A percentile compares a stretch with the other conserved stretches of the same genome.
Evolutionary conservation across 2,797 vertebrate species (phyloP).

Genomic region (Kryptopterus vitreolus): DNA sequence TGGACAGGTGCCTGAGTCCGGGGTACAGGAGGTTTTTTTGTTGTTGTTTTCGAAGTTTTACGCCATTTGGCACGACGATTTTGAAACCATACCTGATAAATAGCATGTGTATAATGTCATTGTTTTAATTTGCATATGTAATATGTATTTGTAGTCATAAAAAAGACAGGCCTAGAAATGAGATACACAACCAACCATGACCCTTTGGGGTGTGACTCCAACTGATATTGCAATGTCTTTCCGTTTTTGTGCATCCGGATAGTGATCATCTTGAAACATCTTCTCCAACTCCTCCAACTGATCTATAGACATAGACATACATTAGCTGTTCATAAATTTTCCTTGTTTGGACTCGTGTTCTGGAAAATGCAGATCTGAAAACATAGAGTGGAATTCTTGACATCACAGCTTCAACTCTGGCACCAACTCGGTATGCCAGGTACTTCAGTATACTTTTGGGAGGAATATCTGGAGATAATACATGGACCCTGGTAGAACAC

Average conservation of each 20-base stretch:
- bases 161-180: background rate
- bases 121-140: background rate
- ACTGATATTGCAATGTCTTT: conserved; percentile 83
- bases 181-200: conserved; percentile 79
- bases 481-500: background rate
- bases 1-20: conserved; percentile 9
- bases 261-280: conserved; percentile 91
- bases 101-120: background rate
- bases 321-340: background rate
- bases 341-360: background rate
- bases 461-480: background rate
- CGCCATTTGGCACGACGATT: conserved; percentile 95
- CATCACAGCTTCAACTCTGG: background rate
- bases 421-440: background rate
- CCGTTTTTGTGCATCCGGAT: conserved; percentile 90
- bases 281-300: conserved; percentile 88
- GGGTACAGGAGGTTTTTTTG: conserved; percentile 36
- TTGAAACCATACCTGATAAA: conserved; percentile 93
- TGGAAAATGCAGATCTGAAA: background rate
- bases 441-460: background rate
- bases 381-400: background rate
- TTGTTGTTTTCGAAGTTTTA: conserved; percentile 71
- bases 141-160: too few relatives aligned
- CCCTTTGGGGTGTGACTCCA: conserved; percentile 91
- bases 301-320: conserved; percentile 63